These are phyloP conservation scores for Trinorchestia longiramus DNA, from an alignment of 1,140 invertebrate species.

Conservation along the genomic window DNA sequence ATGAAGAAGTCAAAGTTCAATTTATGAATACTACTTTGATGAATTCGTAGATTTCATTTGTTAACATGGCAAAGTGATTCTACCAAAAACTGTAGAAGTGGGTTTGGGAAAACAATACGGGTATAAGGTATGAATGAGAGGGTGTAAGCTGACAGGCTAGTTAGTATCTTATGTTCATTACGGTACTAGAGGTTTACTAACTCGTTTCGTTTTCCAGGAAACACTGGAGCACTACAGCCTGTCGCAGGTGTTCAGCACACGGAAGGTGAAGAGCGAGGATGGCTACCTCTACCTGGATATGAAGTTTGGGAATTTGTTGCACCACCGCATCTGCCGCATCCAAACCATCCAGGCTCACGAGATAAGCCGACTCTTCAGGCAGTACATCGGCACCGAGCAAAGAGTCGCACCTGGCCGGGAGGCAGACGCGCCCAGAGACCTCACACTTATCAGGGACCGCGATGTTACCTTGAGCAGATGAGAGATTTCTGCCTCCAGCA, in stretches of 20 bases:
- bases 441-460: conserved; percentile 59
- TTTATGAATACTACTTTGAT: no score
- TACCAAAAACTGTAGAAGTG: no score
- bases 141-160: neutral
- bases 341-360: conserved; percentile 97
- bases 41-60: no score
- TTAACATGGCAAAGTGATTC: no score
- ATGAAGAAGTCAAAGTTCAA: no score
- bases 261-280: conserved; percentile 92
- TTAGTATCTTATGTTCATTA: neutral
- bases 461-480: conserved; percentile 46
- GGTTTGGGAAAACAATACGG: no score
- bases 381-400: conserved; percentile 93
- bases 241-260: conserved; percentile 93
- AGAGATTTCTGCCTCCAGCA: neutral
- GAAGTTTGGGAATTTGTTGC: conserved; percentile 96
- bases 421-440: conserved; percentile 61
- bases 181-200: conserved; percentile 44
- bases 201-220: conserved; percentile 74
- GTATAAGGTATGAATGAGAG: no score
- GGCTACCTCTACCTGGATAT: conserved; percentile 94
- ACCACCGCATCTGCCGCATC: conserved; percentile 93
- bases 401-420: conserved; percentile 55
- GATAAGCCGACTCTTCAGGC: conserved; percentile 93
- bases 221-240: conserved; percentile 92